These are phyloP conservation scores for Caenorhabditis auriculariae DNA, from an alignment of 2,888 invertebrate species.

Conservation along the genomic window DNA sequence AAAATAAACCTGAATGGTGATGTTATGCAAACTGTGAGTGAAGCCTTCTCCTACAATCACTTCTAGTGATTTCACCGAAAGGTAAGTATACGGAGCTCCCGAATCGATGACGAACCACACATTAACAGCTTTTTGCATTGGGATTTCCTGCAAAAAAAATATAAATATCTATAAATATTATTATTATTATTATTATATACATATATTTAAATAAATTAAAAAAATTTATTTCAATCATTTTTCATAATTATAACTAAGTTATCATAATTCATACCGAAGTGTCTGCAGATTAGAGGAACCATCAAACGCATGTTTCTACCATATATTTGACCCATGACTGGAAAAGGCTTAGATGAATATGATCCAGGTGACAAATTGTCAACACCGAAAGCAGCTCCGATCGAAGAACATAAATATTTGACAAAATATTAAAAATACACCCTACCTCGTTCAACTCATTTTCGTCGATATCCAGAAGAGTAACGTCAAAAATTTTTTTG, in stretches of 20 bases:
- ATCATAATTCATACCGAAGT: constrained; percentile 4
- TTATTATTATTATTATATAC: too few species aligned
- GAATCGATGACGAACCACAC: constrained; percentile 14
- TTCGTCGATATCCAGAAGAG: constrained; percentile 8
- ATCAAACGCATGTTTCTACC: constrained; percentile 14
- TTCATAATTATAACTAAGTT: constrained; percentile 12
- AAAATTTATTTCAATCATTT: constrained; percentile 7
- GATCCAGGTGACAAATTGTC: constrained; percentile 14
- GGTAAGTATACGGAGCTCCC: constrained; percentile 12
- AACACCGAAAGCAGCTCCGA: constrained; percentile 6
- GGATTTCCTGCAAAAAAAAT: too few species aligned
- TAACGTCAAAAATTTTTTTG: constrained; percentile 6
- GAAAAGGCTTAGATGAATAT: constrained; percentile 12
- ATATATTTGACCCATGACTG: constrained; percentile 15
- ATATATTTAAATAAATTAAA: too few species aligned
- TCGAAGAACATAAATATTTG: constrained; percentile 14
- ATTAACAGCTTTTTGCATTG: constrained; percentile 12
- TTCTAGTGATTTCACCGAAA: constrained; percentile 14
- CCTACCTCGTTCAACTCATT: constrained; percentile 12
- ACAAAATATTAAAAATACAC: constrained; percentile 13
- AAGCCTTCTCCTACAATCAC: constrained; percentile 6
- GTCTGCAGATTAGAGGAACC: constrained; percentile 7
- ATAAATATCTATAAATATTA: too few species aligned
- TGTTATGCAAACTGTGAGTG: not conserved
- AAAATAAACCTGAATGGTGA: constrained; percentile 20